Percentiles rank a stretch among this genome's conserved stretches.
Evolutionary conservation across 2,113 vertebrate genomes (phyloP).

Genomic region (Etia nguti): DNA sequence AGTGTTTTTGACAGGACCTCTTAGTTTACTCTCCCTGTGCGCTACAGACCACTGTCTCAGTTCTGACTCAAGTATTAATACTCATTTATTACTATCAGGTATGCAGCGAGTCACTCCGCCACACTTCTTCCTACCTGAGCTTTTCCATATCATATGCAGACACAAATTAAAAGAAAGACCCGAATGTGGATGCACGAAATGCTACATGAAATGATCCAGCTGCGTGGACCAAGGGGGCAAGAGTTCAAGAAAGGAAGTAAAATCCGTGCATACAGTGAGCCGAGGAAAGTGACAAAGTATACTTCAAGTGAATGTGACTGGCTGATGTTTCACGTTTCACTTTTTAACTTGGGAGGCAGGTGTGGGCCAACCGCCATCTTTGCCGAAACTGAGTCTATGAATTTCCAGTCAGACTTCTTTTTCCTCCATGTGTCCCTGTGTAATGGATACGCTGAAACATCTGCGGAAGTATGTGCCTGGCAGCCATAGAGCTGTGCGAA

Average conservation of each 20-base stretch:
- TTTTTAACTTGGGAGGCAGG: background rate
- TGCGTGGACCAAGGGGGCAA: background rate
- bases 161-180: background rate
- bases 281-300: background rate
- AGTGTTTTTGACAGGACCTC: background rate
- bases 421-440: background rate
- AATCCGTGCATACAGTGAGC: background rate
- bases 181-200: background rate
- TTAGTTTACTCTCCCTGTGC: background rate
- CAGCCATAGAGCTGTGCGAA: background rate
- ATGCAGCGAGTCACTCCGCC: background rate
- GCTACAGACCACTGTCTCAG: background rate
- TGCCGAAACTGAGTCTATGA: background rate
- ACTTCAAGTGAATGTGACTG: background rate
- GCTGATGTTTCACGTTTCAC: background rate
- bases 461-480: background rate
- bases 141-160: background rate
- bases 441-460: background rate
- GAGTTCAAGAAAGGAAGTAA: background rate
- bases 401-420: background rate
- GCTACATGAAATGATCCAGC: background rate
- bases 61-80: background rate
- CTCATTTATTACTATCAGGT: background rate
- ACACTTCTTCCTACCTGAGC: background rate
- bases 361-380: background rate